These are phyloP conservation scores for Campaea margaritaria DNA, from an alignment of 2,888 invertebrate species.

Conservation along the genomic window DNA sequence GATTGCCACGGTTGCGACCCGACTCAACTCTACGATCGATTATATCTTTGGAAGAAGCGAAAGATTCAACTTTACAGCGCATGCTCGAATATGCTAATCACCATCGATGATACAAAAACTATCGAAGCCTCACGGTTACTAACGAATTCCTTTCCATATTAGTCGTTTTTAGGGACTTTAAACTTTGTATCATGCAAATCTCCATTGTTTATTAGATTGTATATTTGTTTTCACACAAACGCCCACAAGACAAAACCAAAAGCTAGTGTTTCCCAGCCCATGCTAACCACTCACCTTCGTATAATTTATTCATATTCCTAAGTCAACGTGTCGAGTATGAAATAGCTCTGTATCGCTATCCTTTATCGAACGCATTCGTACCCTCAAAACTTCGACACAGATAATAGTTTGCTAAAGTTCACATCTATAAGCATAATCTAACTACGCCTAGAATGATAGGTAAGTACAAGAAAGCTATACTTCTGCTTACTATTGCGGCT, in stretches of 20 bases:
- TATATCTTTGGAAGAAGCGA: constrained; percentile 75
- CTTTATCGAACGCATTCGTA: constrained; percentile 32
- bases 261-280: constrained; percentile 77
- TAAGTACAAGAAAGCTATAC: constrained; percentile 43
- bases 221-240: constrained; percentile 58
- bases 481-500: constrained; percentile 49
- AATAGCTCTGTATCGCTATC: constrained; percentile 19
- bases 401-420: constrained; percentile 31
- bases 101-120: constrained; percentile 69
- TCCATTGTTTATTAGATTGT: constrained; percentile 42
- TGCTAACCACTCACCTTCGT: constrained; percentile 71
- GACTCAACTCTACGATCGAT: constrained; percentile 53
- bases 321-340: constrained; percentile 3
- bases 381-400: constrained; percentile 27
- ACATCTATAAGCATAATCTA: constrained; percentile 44
- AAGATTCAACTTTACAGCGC: constrained; percentile 83
- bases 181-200: constrained; percentile 59
- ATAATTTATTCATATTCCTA: constrained; percentile 8
- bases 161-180: constrained; percentile 62
- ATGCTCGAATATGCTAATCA: constrained; percentile 79
- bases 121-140: constrained; percentile 64
- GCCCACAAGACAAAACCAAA: constrained; percentile 79
- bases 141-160: constrained; percentile 54
- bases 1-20: constrained; percentile 70
- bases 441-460: constrained; percentile 38